phyloP scores from a whole-genome alignment of 2,113 vertebrate genomes.

The Vulpes lagopus region DNA sequence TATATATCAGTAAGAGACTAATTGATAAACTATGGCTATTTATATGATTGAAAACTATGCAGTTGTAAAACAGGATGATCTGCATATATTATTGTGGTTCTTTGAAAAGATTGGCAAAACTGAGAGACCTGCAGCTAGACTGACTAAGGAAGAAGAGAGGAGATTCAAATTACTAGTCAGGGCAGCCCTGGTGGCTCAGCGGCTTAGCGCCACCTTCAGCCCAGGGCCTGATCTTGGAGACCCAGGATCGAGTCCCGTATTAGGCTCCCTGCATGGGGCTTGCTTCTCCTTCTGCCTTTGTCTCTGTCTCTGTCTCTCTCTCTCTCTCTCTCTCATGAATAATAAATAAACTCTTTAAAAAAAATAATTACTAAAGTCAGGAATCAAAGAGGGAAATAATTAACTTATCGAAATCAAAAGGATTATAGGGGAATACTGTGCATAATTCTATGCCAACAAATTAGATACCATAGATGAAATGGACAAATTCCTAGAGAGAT shows the following conservation, averaged over 20 bases:
- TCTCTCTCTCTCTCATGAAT: too few relatives aligned
- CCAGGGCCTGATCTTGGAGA: too few relatives aligned
- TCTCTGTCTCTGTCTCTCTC: too few relatives aligned
- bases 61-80: background rate
- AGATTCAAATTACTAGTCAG: background rate
- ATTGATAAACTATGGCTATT: background rate
- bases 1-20: background rate
- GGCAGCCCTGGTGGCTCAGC: too few relatives aligned
- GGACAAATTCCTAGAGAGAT: background rate
- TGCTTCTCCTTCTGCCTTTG: too few relatives aligned
- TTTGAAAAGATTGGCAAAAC: constrained; percentile 20
- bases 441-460: background rate
- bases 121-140: background rate
- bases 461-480: background rate
- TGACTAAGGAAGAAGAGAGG: background rate
- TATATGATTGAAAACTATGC: background rate
- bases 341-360: too few relatives aligned
- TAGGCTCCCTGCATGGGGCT: too few relatives aligned
- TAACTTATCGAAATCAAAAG: background rate
- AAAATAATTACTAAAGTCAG: background rate
- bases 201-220: too few relatives aligned
- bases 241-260: too few relatives aligned
- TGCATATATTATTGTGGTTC: background rate
- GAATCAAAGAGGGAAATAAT: background rate
- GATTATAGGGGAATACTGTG: background rate